Evolutionary conservation across 2,888 invertebrate species (phyloP).

Genomic region (Blastobasis adustella): DNA sequence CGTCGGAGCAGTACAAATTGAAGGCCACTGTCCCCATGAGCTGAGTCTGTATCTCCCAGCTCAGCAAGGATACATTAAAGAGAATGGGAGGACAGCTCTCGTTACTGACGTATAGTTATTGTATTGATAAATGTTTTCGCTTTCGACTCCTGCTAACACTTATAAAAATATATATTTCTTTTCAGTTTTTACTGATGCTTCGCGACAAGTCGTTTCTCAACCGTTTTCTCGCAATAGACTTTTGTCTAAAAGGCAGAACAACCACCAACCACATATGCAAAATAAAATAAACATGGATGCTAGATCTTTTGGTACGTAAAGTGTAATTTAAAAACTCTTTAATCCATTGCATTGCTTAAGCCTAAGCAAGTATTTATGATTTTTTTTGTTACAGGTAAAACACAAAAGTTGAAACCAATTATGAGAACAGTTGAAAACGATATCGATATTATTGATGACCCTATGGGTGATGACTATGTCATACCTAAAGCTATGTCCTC

Average conservation of each 20-base stretch:
- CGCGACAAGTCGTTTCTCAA: constrained; percentile 62
- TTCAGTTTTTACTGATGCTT: constrained; percentile 54
- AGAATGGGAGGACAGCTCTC: too few species aligned
- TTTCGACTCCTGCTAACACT: too few species aligned
- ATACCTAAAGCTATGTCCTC: constrained; percentile 27
- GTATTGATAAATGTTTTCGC: too few species aligned
- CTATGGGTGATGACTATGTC: constrained; percentile 47
- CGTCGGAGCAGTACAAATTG: too few species aligned
- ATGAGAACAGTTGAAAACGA: constrained; percentile 65
- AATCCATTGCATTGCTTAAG: too few species aligned
- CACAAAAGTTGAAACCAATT: constrained; percentile 46
- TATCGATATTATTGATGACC: constrained; percentile 57
- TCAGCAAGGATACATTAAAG: too few species aligned
- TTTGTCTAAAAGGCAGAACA: background rate
- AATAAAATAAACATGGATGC: constrained; percentile 27
- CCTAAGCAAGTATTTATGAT: too few species aligned
- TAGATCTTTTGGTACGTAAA: constrained; percentile 2
- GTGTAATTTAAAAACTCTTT: background rate
- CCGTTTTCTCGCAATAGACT: constrained; percentile 24
- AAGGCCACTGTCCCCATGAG: too few species aligned
- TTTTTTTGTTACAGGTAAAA: constrained; percentile 5
- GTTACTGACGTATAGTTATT: too few species aligned
- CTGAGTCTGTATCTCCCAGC: too few species aligned
- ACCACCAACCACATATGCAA: background rate
- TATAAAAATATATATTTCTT: constrained; percentile 4